Evolutionary conservation across 2,888 invertebrate species (phyloP).

Genomic region (Anthrax anthrax): DNA sequence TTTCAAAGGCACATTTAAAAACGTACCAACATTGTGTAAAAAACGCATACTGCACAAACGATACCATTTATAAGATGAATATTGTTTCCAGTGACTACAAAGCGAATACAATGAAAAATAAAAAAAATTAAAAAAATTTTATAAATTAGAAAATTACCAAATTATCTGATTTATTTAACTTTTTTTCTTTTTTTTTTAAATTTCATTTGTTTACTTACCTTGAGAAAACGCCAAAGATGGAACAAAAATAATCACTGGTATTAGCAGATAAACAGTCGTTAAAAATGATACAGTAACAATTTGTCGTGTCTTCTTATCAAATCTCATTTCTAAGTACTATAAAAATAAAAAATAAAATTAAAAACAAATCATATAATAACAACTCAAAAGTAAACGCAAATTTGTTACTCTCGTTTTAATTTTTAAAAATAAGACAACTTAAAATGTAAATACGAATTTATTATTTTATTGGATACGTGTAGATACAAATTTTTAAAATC

Average conservation of each 20-base stretch:
- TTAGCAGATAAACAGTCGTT: slow-evolving; percentile 20
- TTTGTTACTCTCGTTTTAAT: no score
- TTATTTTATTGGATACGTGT: no score
- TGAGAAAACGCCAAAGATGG: slow-evolving; percentile 12
- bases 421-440: no score
- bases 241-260: slow-evolving; percentile 28
- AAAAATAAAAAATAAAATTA: background rate
- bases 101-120: background rate
- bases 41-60: slow-evolving; percentile 40
- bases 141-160: background rate
- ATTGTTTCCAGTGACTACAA: slow-evolving; percentile 40
- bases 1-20: background rate
- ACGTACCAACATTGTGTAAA: slow-evolving; percentile 45
- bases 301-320: slow-evolving; percentile 23
- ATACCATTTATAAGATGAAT: slow-evolving; percentile 40
- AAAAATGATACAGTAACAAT: slow-evolving; percentile 25
- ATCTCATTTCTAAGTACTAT: slow-evolving; percentile 31
- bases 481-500: no score
- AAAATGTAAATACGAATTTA: no score
- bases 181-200: no score
- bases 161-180: no score
- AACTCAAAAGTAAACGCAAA: no score
- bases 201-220: slow-evolving; percentile 6
- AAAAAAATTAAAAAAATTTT: background rate
- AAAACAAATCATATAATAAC: background rate